These are phyloP conservation scores for Lepisosteus oculatus DNA, from an alignment of 2,113 vertebrate genomes.

Conservation along the genomic window DNA sequence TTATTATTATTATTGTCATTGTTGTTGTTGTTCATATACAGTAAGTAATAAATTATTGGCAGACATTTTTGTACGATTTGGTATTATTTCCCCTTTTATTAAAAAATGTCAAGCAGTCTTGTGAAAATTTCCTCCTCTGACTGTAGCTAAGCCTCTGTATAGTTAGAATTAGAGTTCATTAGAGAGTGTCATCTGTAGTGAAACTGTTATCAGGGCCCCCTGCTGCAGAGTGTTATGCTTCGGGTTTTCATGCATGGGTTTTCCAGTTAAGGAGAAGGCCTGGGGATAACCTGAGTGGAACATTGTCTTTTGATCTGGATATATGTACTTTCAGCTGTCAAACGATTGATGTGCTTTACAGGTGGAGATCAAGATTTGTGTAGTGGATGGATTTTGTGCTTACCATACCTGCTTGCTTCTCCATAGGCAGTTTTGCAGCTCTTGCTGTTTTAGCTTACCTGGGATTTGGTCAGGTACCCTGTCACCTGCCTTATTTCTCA, in stretches of 20 bases:
- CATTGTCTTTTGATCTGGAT: too few relatives aligned
- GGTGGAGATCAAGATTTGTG: not conserved
- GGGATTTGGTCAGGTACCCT: not conserved
- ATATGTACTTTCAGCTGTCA: not conserved
- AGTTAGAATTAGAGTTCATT: too few relatives aligned
- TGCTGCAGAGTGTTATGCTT: not conserved
- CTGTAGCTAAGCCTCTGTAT: too few relatives aligned
- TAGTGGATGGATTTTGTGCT: not conserved
- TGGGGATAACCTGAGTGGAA: too few relatives aligned
- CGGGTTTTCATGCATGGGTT: not conserved
- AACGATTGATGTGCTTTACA: not conserved
- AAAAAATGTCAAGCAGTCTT: too few relatives aligned
- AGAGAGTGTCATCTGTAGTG: not conserved
- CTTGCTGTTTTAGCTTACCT: not conserved
- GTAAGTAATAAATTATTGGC: too few relatives aligned
- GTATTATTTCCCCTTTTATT: too few relatives aligned
- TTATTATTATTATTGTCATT: too few relatives aligned
- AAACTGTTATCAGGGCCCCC: not conserved
- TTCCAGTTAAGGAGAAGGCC: not conserved
- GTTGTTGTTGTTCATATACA: too few relatives aligned
- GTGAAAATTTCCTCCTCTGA: too few relatives aligned
- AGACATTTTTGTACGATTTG: too few relatives aligned
- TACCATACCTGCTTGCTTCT: not conserved
- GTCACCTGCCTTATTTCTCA: not conserved
- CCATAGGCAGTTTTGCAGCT: not conserved